Evolutionary conservation across 2,113 vertebrate species (phyloP), one percentile per base, ranked within the genome.

Genomic region (Melierax canorus): DNA sequence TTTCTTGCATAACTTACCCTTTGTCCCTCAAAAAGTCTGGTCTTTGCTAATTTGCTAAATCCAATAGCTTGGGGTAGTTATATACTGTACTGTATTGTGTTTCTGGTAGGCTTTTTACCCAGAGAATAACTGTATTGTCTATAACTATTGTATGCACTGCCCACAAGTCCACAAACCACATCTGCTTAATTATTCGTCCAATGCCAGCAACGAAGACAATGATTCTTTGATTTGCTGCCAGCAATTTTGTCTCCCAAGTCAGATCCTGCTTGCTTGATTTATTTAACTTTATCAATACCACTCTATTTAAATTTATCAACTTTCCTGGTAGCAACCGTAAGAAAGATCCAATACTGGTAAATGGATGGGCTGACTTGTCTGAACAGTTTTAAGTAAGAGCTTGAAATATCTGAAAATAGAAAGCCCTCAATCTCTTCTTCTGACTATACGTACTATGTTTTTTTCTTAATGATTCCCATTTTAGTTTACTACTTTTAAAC

Each of bases 151-250:
- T 74, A 90, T 89, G 94, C 62, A 93, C 32, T 94, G 91, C 74
- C 91, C 74, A 91, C 93, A 92, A 82, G 63, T 97, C 93, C 82
- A 93, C 95, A 94, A 79, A 67, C 94, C 80, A 91, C 86, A 86
- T 95, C 94, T 94, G 86, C 92, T 95, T 96, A 95, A 96, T 96
- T 96, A 96, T 94, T 97, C 7, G 68, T 94, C 92, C 88, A 90
- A 58, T 81, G 87, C 75, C 81, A 97, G 93, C 84, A 96, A 94
- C n/a, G 36, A 92, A 85, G 93, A 97, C 89, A 95, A 88, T 23
- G 63, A 82, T 69, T 92, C 94, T 97, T 94, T 96, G 87, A 97
- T 87, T 86, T 69, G 39, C 51, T 88, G 87, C 93, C 86, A 91
- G 51, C 26, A 79, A 78, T 91, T 90, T 55, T 76, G 74, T 72